phyloP scores from a whole-genome alignment of 2,797 vertebrate species.

The Carcharodon carcharias region DNA sequence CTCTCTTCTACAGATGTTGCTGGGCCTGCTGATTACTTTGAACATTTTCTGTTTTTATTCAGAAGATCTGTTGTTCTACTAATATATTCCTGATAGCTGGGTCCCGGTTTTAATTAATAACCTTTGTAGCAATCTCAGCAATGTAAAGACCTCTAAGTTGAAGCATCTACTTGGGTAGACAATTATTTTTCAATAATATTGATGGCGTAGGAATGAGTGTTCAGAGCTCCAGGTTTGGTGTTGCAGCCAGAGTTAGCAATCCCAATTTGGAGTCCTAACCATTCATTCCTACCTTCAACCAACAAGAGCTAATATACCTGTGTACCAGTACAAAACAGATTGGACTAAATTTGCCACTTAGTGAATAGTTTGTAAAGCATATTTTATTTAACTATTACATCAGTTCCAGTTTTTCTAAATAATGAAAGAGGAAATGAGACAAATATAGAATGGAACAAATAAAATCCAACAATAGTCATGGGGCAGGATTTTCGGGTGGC shows the following conservation, averaged over 20 bases:
- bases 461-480: not conserved
- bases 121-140: not conserved
- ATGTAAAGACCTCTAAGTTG: not conserved
- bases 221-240: not conserved
- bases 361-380: not conserved
- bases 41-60: not conserved
- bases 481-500: too few relatives aligned
- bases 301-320: not conserved
- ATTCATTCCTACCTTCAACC: not conserved
- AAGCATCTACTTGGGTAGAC: not conserved
- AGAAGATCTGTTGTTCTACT: not conserved
- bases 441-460: not conserved
- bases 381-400: not conserved
- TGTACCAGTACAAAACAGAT: not conserved
- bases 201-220: not conserved
- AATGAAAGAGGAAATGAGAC: not conserved
- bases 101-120: not conserved
- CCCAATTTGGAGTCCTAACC: too few relatives aligned
- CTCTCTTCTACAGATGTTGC: not conserved
- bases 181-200: too few relatives aligned
- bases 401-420: not conserved
- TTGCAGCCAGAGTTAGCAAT: not conserved
- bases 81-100: constrained; percentile 1
- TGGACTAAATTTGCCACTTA: not conserved
- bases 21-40: not conserved